A percentile compares a stretch with the other conserved stretches of the same genome.
phyloP scores from a whole-genome alignment of 2,888 invertebrate genomes.

The Melinopterus prodromus region DNA sequence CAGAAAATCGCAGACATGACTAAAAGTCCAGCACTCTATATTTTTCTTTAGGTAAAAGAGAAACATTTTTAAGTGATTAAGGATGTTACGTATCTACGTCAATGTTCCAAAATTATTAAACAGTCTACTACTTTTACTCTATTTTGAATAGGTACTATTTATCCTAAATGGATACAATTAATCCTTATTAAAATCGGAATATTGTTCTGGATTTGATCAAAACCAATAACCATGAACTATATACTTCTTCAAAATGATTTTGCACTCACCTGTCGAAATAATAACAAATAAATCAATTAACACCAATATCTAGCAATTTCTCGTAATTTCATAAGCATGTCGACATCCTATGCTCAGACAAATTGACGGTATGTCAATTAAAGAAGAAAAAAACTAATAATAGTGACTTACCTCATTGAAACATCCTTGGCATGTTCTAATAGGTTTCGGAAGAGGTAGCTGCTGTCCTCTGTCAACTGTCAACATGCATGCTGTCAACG shows the following conservation, averaged over 20 bases:
- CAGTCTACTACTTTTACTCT: no score
- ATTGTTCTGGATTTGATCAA: neutral
- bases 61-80: no score
- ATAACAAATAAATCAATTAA: neutral
- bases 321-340: neutral
- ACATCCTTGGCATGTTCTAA: slow-evolving; percentile 65
- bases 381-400: neutral
- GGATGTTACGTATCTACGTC: no score
- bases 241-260: neutral
- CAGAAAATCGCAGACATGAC: no score
- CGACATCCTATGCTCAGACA: neutral
- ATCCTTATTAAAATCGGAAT: no score
- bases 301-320: neutral
- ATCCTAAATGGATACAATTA: no score
- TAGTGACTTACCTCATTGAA: slow-evolving; percentile 51
- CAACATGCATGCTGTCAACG: slow-evolving; percentile 81
- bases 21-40: no score
- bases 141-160: no score
- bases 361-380: neutral
- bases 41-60: no score
- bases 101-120: no score
- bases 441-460: slow-evolving; percentile 59
- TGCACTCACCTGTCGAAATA: neutral
- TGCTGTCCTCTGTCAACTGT: slow-evolving; percentile 69
- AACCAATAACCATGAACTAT: neutral